Percentiles rank a stretch among this genome's conserved stretches.
Evolutionary conservation across 2,888 invertebrate genomes (phyloP).

Genomic region (Stenotaenia linearis): DNA sequence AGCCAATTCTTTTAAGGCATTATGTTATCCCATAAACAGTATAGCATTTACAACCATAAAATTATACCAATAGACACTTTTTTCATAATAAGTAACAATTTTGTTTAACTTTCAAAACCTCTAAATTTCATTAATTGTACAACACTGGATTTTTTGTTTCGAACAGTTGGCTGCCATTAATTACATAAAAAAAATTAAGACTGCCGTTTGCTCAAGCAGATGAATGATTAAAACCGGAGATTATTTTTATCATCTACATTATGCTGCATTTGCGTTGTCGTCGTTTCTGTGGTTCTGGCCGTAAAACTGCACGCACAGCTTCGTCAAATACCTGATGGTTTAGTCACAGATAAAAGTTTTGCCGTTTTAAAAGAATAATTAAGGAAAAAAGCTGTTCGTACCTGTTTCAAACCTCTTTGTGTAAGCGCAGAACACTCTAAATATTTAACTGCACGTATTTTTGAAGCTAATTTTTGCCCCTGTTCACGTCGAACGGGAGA

Average conservation of each 20-base stretch:
- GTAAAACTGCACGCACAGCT: constrained; percentile 92
- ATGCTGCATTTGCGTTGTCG: constrained; percentile 77
- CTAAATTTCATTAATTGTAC: not conserved
- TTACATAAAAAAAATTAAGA: not conserved
- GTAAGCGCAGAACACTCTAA: constrained; percentile 99
- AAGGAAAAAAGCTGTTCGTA: constrained; percentile 40
- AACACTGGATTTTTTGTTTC: not conserved
- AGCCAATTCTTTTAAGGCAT: not conserved
- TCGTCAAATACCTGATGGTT: constrained; percentile 89
- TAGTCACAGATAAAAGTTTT: not conserved
- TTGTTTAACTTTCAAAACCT: not conserved
- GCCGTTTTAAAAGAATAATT: not conserved
- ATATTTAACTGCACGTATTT: constrained; percentile 97
- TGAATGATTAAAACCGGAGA: not conserved
- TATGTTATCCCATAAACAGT: not conserved
- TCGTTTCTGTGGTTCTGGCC: constrained; percentile 93
- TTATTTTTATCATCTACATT: constrained; percentile 41
- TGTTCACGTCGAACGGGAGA: constrained; percentile 95
- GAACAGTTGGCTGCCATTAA: not conserved
- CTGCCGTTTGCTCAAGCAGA: not conserved
- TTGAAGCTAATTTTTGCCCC: constrained; percentile 96
- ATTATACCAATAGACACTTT: not conserved
- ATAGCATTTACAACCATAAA: not conserved
- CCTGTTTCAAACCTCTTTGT: constrained; percentile 92
- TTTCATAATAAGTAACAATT: not conserved